Conservation (phyloP, 92 coral and sea anemone species). For the Virgularia gustaviana region DNA sequence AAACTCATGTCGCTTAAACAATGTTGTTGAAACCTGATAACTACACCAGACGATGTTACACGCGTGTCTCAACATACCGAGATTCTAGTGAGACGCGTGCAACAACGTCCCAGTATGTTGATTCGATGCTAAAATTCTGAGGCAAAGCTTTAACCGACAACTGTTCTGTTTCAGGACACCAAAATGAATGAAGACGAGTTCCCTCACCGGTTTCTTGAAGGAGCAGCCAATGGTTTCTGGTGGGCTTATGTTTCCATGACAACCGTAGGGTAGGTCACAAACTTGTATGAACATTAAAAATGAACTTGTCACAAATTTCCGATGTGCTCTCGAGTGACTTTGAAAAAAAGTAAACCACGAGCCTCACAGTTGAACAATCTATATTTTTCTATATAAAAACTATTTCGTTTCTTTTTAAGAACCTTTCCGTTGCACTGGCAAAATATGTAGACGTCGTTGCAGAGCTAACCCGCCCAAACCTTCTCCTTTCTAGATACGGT, state of each 20-base stretch:
- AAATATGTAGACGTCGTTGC: no score
- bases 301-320: background rate
- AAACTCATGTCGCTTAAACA: no score
- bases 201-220: constrained; percentile 46
- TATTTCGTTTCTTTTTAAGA: no score
- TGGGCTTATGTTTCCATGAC: constrained; percentile 69
- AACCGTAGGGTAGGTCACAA: constrained; percentile 70
- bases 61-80: no score
- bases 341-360: background rate
- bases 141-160: no score
- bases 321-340: background rate
- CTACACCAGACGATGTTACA: no score
- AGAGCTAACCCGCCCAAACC: background rate
- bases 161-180: constrained; percentile 50
- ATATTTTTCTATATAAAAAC: background rate
- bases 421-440: no score
- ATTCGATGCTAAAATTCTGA: no score
- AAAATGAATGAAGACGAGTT: constrained; percentile 34
- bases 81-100: no score
- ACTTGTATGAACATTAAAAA: background rate
- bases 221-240: constrained; percentile 62
- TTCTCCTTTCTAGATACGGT: constrained; percentile 57
- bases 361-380: background rate
- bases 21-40: no score
- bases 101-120: no score